A percentile compares a stretch with the other conserved stretches of the same genome.
These are phyloP conservation scores for Agrotis ipsilon DNA, from an alignment of 2,888 invertebrate genomes.

Conservation along the genomic window DNA sequence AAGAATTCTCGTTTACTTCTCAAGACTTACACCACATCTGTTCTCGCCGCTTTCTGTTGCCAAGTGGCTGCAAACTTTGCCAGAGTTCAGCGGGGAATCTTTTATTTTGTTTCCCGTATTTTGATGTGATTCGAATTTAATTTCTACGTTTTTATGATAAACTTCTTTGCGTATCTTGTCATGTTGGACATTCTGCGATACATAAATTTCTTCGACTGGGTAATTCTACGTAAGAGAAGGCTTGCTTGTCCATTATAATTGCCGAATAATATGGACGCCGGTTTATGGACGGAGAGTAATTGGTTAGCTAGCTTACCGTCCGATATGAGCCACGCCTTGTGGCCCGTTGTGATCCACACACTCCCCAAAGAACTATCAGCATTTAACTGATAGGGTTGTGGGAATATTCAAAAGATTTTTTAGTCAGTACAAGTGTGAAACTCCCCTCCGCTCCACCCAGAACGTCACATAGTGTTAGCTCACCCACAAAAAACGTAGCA, in stretches of 20 bases:
- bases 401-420: no score
- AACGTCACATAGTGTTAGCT: no score
- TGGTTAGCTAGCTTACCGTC: no score
- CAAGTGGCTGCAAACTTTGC: slow-evolving; percentile 82
- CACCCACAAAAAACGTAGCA: neutral
- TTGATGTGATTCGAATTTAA: slow-evolving; percentile 81
- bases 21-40: slow-evolving; percentile 59
- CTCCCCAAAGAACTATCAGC: no score
- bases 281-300: no score
- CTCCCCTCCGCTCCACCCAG: no score
- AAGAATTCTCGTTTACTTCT: neutral
- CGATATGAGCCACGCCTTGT: no score
- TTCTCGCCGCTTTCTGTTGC: slow-evolving; percentile 73
- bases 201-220: neutral
- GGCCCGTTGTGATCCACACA: no score
- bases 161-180: slow-evolving; percentile 41
- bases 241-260: neutral
- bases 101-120: slow-evolving; percentile 78
- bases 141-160: slow-evolving; percentile 64
- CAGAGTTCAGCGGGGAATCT: slow-evolving; percentile 67
- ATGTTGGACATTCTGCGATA: neutral
- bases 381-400: no score
- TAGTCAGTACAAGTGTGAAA: no score
- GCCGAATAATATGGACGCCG: no score
- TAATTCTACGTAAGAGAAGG: no score